Base-by-base conservation (phyloP, 2,797 vertebrate species). In the Halcyon badia region DNA sequence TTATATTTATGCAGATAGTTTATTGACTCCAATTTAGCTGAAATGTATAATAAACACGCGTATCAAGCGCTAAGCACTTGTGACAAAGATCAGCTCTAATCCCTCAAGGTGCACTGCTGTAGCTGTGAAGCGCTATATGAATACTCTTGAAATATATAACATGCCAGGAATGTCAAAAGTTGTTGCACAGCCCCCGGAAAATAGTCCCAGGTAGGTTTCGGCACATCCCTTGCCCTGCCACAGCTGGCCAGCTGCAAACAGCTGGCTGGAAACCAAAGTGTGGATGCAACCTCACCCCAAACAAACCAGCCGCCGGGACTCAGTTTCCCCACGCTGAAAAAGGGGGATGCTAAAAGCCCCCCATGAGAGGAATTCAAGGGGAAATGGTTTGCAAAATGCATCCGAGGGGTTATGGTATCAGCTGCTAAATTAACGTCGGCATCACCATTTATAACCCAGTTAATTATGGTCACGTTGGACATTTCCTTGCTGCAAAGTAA, bases 1-100 rank as follows among this genome's bases (percentile, higher is more conserved):
- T 96, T 94, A 83, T 87, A 93, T 91, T 97, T 97, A 96, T 88
- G 89, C 85, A 94, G 89, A 95, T 97, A 96, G 92, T 87, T 92
- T 97, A 96, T 71, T 96, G 96, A 96, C 75, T 94, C 86, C 70
- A 92, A 95, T 96, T 97, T 94, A 92, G 46, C 25, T 90, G 79
- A 97, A 95, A 97, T 96, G 69, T 62, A 89, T 94, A 96, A 94
- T 94, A 96, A 96, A 93, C 81, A 90, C 54, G 52, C 30, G 61
- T 78, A 92, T 89, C 78, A 96, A 96, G 91, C 91, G 46, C 72
- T 89, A 94, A 93, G 82, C 64, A 90, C 81, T 96, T 84, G 71
- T 77, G 91, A 95, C 89, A 95, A 95, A 92, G 95, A 94, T 95
- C 72, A 71, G 61, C 84, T 91, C 89, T 62, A 70, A 94, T 88